Evolutionary conservation across 2,888 invertebrate genomes (phyloP), one percentile per base, ranked within the genome.

Genomic region (Lithophane socia): DNA sequence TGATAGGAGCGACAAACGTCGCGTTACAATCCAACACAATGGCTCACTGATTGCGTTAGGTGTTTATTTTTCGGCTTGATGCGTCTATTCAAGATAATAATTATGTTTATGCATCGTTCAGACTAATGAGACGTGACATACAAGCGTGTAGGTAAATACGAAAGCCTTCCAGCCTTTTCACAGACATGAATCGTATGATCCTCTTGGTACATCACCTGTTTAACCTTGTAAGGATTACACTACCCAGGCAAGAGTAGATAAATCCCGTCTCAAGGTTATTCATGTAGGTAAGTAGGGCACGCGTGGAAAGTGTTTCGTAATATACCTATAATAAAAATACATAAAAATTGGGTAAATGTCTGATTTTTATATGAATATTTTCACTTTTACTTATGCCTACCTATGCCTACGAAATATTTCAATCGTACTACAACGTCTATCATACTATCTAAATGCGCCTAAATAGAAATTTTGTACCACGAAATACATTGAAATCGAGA

Each of bases 51-150:
- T 85, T 83, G 77, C 77, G 66, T 70, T 60, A 69, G 52, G 24
- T 83, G 75, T 83, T 80, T 79, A 79, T 77, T 79, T 76, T 77
- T 71, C 72, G 65, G 42, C 73, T 68, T 60, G 58, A 77, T 85
- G 61, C 42, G 68, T 49, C 69, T 75, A 74, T 80, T 80, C 76
- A 74, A 69, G 44, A 75, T 68, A 65, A 64, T 74, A 75, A 64
- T 81, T 58, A 69, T 65, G 56, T 65, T 69, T 72, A 74, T 71
- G 63, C 67, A 64, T 52, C 67, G 18, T 49, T 67, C 64, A 65
- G 65, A 58, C 21, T 75, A 79, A 83, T 72, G 49, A 74, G 58
- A 2, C 13, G 18, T 5, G 24, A 18, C 24, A 56, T 54, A 12
- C 24, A 54, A 54, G 52, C 21, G 56, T 42, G 37, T n/a, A 8